Conservation (phyloP, 2,888 invertebrate genomes). For the Macrophya annulata region DNA sequence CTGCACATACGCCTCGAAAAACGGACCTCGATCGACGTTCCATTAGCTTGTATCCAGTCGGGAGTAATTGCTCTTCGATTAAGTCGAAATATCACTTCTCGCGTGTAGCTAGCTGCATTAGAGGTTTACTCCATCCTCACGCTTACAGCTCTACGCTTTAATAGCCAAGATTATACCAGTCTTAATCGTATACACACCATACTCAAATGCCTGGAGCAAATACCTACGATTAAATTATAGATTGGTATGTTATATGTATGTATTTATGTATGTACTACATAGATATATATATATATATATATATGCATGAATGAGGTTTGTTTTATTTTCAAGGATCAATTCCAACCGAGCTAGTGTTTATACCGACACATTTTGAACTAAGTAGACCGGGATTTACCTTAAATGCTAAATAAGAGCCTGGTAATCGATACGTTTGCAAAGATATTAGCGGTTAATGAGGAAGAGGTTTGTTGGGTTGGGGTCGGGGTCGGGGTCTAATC, state of each 20-base stretch:
- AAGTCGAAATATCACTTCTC: conserved; percentile 38
- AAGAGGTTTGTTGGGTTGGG: conserved; percentile 12
- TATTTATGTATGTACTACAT: no score
- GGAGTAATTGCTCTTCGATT: conserved; percentile 45
- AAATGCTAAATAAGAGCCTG: neutral
- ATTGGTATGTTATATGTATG: no score
- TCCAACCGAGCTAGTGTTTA: conserved; percentile 1
- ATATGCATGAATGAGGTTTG: neutral
- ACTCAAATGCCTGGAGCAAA: conserved; percentile 2
- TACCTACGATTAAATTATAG: conserved; percentile 9
- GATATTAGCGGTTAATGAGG: conserved; percentile 52
- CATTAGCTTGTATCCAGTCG: conserved; percentile 48
- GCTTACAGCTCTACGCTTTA: conserved; percentile 1
- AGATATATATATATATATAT: neutral
- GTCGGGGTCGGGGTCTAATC: conserved; percentile 32
- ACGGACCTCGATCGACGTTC: conserved; percentile 34
- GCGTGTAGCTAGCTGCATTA: conserved; percentile 3
- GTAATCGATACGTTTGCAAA: conserved; percentile 53
- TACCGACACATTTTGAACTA: neutral
- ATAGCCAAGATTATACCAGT: conserved; percentile 33
- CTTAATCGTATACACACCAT: conserved; percentile 5
- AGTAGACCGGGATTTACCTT: neutral
- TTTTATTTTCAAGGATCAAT: neutral
- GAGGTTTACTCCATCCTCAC: conserved; percentile 2
- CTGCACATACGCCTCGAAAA: conserved; percentile 14